Conservation (phyloP, 2,888 invertebrate species). For the Drosophila buzzatii region DNA sequence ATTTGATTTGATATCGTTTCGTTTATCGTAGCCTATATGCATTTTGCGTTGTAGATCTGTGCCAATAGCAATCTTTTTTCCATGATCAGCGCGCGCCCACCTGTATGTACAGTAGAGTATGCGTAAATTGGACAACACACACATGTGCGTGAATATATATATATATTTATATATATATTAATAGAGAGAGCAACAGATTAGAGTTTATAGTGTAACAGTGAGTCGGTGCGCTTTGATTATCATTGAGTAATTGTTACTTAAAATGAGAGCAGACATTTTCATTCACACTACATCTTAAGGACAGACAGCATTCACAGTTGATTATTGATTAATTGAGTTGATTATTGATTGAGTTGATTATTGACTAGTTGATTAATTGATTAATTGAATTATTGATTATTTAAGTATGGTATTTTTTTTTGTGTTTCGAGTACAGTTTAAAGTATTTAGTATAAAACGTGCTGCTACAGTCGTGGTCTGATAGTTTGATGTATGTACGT, state of each 20-base stretch:
- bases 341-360: slow-evolving; percentile 6
- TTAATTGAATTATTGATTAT: slow-evolving; percentile 20
- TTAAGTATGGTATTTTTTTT: slow-evolving; percentile 10
- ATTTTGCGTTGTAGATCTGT: slow-evolving; percentile 77
- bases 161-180: slow-evolving; percentile 37
- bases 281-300: slow-evolving; percentile 52
- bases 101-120: slow-evolving; percentile 60
- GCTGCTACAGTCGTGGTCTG: slow-evolving; percentile 46
- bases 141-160: neutral
- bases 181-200: slow-evolving; percentile 33
- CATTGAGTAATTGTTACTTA: slow-evolving; percentile 9
- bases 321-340: slow-evolving; percentile 24
- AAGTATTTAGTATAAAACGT: slow-evolving; percentile 39
- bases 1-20: neutral
- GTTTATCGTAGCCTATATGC: slow-evolving; percentile 21
- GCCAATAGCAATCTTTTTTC: slow-evolving; percentile 82
- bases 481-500: slow-evolving; percentile 11
- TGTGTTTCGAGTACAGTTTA: slow-evolving; percentile 6
- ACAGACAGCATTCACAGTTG: slow-evolving; percentile 54
- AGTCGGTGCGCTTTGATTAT: slow-evolving; percentile 46
- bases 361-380: slow-evolving; percentile 14
- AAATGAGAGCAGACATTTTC: slow-evolving; percentile 38
- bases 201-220: slow-evolving; percentile 42
- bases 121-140: slow-evolving; percentile 53
- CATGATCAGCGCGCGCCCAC: slow-evolving; percentile 48